phyloP scores from a whole-genome alignment of 1,140 invertebrate species.

The Asobara japonica region DNA sequence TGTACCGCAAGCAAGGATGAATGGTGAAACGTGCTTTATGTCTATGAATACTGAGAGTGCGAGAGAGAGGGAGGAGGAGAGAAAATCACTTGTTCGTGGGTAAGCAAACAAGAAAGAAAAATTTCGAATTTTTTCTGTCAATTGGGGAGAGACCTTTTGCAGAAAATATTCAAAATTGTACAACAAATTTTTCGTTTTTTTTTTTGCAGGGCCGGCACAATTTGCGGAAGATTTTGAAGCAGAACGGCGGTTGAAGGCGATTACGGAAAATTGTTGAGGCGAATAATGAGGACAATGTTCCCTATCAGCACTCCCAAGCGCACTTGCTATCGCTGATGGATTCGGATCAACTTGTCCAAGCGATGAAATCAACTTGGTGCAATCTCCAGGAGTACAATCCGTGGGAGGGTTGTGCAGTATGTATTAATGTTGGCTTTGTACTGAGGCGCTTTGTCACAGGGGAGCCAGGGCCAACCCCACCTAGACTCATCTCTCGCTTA shows the following conservation, averaged over 20 bases:
- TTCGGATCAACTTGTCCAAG: slow-evolving; percentile 10
- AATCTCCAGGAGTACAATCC: neutral
- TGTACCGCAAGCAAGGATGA: neutral
- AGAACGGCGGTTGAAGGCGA: too few relatives aligned
- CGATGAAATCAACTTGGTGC: neutral
- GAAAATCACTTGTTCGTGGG: too few relatives aligned
- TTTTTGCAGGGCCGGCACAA: too few relatives aligned
- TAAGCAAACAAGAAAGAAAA: too few relatives aligned
- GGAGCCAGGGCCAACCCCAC: slow-evolving; percentile 3
- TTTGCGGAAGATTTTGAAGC: too few relatives aligned
- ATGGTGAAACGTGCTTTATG: neutral
- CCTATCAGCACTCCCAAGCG: neutral
- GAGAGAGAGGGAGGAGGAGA: too few relatives aligned
- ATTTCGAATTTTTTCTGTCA: too few relatives aligned
- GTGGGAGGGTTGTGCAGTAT: neutral
- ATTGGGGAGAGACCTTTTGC: too few relatives aligned
- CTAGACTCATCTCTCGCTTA: slow-evolving; percentile 1
- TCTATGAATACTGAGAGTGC: too few relatives aligned
- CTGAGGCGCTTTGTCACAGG: slow-evolving; percentile 4
- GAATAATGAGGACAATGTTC: neutral
- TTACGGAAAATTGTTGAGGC: too few relatives aligned
- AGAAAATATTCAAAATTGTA: too few relatives aligned
- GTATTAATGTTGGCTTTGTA: slow-evolving; percentile 14
- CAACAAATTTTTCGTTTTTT: too few relatives aligned
- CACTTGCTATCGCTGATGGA: neutral